These are phyloP conservation scores for Drosophila varians DNA, from an alignment of 1,140 invertebrate genomes.

Conservation along the genomic window DNA sequence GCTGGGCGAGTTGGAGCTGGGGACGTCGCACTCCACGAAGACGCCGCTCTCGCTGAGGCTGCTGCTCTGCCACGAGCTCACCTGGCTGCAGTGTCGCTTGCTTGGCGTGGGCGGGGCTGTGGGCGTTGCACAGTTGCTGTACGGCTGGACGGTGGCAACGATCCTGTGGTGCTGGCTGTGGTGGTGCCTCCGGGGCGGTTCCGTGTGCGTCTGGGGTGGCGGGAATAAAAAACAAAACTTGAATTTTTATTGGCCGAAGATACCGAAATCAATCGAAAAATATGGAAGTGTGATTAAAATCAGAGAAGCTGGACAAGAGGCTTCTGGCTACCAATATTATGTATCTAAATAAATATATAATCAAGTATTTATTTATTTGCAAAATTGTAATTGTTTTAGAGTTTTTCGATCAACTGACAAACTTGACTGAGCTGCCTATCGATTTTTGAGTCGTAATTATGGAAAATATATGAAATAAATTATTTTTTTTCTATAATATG, in stretches of 20 bases:
- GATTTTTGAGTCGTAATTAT: too few species aligned
- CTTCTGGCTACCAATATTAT: slow-evolving; percentile 17
- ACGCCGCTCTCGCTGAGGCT: slow-evolving; percentile 88
- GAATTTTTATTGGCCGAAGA: slow-evolving; percentile 45
- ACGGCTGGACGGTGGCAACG: slow-evolving; percentile 80
- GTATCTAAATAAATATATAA: slow-evolving; percentile 3
- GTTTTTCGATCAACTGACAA: slow-evolving; percentile 24
- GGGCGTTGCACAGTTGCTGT: slow-evolving; percentile 71
- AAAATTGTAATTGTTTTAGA: neutral
- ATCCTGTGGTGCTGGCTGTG: slow-evolving; percentile 61
- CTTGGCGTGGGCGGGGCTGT: slow-evolving; percentile 57
- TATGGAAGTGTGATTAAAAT: slow-evolving; percentile 6
- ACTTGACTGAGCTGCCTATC: neutral
- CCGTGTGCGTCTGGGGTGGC: neutral
- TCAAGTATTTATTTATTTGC: neutral
- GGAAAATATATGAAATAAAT: neutral
- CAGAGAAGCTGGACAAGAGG: slow-evolving; percentile 5
- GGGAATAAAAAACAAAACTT: slow-evolving; percentile 41
- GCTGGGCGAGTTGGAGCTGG: slow-evolving; percentile 68
- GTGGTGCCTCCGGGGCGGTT: slow-evolving; percentile 15
- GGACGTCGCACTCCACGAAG: slow-evolving; percentile 85
- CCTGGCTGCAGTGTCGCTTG: slow-evolving; percentile 43
- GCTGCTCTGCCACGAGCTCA: slow-evolving; percentile 66
- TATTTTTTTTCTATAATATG: too few species aligned
- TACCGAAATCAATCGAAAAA: neutral